Evolutionary conservation across 2,888 invertebrate genomes (phyloP).

Genomic region (Xestia ashworthii): DNA sequence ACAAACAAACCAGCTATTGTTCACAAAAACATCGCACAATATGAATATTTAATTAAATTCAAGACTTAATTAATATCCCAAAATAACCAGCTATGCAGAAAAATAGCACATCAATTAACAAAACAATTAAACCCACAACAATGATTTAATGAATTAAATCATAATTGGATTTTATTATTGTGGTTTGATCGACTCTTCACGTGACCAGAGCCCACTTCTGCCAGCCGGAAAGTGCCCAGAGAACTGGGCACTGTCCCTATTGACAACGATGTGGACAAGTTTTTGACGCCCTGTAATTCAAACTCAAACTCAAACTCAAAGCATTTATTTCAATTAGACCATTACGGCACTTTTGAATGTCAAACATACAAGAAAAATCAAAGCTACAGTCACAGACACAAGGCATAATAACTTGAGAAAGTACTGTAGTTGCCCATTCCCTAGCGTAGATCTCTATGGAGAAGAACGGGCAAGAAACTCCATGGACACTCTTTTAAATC

Average conservation of each 20-base stretch:
- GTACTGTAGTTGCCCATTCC: too few relatives aligned
- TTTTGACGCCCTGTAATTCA: too few relatives aligned
- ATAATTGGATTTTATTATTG: not conserved
- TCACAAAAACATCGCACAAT: not conserved
- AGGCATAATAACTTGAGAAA: too few relatives aligned
- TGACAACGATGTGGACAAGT: not conserved
- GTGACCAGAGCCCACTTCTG: not conserved
- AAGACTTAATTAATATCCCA: constrained; percentile 3
- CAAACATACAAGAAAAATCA: too few relatives aligned
- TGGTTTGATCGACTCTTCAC: not conserved
- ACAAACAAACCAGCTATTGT: not conserved
- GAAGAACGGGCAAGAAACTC: too few relatives aligned
- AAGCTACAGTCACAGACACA: too few relatives aligned
- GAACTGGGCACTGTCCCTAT: not conserved
- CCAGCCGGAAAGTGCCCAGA: too few relatives aligned
- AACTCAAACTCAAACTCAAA: too few relatives aligned
- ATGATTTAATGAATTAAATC: constrained; percentile 43
- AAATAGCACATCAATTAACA: constrained; percentile 20
- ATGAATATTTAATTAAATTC: not conserved
- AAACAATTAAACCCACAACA: constrained; percentile 30
- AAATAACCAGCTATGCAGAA: constrained; percentile 12
- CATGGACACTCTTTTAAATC: too few relatives aligned
- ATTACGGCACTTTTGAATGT: too few relatives aligned
- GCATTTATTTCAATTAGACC: too few relatives aligned
- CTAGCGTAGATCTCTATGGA: too few relatives aligned